Base-by-base conservation (phyloP, 2,797 vertebrate genomes). In the Eutrigla gurnardus region DNA sequence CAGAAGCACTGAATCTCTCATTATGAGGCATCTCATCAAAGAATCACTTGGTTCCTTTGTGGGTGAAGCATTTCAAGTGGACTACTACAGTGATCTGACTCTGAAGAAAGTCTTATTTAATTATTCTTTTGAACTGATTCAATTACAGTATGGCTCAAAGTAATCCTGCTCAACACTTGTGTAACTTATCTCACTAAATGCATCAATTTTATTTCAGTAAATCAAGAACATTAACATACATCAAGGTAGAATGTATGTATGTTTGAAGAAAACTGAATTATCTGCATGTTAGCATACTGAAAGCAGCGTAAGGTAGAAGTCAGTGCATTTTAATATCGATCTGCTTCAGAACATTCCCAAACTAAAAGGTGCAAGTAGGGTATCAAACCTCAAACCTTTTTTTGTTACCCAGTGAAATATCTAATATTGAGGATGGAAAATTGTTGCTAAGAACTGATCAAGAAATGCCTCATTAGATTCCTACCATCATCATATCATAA, bases 1-100 rank as follows among this genome's bases (percentile, higher is more conserved):
- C 59, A 69, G 54, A 63, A 36, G 42, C 36, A 49, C 62, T 18
- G 33, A 4, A 33, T 70, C 60, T 77, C 50, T 59, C 40, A 43
- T 70, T 15, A 40, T 36, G 40, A 15, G 12, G 49, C 53, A 14
- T 73, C 36, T 66, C 45, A 52, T 25, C 17, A 10, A 37, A 64
- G 15, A n/a, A 15, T 32, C 55, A 45, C 53, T 67, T 49, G 47
- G 39, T 35, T 18, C 17, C 14, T 37, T 54, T 18, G 13, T 17
- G 15, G 9, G n/a, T 17, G 12, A 33, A 12, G 25, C 5, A 9
- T 49, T 57, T 42, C 7, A 7, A 39, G 49, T 25, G n/a, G 25
- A 35, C 25, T 6, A 33, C 11, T 53, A 33, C 5, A 6, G 45
- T 32, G 42, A 35, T 59, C 49, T 40, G 13, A 42, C 46, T 54